These are phyloP conservation scores for Sminthopsis crassicaudata DNA, from an alignment of 2,113 vertebrate genomes.

Conservation along the genomic window DNA sequence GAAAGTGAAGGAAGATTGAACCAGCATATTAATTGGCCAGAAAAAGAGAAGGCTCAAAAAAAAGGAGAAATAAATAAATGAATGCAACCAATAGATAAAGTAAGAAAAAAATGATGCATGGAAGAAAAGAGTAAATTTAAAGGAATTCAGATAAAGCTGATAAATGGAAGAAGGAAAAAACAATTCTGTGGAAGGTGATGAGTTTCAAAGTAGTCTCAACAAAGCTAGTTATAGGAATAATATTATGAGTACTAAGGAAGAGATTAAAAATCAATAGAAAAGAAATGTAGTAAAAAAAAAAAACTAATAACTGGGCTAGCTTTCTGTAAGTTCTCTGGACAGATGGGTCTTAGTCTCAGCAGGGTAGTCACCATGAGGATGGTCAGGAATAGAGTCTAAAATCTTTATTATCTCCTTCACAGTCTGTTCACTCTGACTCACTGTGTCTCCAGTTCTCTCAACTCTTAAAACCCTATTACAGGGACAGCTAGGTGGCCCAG, in stretches of 20 bases:
- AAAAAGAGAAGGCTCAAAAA: no score
- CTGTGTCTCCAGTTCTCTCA: no score
- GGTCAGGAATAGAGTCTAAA: no score
- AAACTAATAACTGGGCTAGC: no score
- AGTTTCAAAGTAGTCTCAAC: neutral
- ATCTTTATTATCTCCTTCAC: no score
- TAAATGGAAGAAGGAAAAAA: neutral
- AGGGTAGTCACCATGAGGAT: no score
- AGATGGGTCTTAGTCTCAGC: no score
- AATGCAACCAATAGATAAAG: neutral
- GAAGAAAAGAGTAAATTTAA: neutral
- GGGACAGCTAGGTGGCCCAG: no score
- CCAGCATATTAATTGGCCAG: neutral
- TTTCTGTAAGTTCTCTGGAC: no score
- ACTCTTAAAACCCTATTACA: no score
- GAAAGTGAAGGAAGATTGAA: neutral
- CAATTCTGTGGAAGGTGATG: neutral
- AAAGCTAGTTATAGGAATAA: neutral
- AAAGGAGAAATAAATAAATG: neutral
- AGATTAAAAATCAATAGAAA: neutral
- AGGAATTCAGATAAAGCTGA: neutral
- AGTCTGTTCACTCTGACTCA: no score
- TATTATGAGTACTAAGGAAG: neutral
- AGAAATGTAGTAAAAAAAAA: neutral
- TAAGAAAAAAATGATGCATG: neutral